A percentile compares a stretch with the other conserved stretches of the same genome.
phyloP scores from a whole-genome alignment of 2,888 invertebrate genomes.

The Rotaria sp. region DNA sequence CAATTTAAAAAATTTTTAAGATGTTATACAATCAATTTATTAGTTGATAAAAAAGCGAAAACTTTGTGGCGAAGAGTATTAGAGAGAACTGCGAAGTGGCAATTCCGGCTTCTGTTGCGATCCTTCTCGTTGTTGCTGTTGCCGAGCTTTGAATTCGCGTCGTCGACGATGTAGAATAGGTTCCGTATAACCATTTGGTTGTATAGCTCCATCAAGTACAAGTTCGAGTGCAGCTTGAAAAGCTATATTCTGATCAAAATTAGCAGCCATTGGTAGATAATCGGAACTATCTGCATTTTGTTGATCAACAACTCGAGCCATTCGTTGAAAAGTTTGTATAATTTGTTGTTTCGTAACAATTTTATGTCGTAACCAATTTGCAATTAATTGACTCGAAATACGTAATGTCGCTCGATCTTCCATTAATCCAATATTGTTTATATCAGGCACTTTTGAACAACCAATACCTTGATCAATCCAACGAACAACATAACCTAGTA shows the following conservation, averaged over 20 bases:
- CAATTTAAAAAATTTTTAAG: too few relatives aligned
- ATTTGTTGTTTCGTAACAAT: neutral
- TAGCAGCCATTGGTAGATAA: neutral
- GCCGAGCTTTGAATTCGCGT: neutral
- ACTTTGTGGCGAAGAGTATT: neutral
- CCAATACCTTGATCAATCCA: neutral
- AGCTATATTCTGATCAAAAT: neutral
- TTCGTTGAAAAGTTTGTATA: neutral
- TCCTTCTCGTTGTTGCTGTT: neutral
- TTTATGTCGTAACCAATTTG: neutral
- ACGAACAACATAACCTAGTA: neutral
- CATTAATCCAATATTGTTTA: neutral
- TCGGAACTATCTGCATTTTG: neutral
- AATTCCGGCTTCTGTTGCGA: neutral
- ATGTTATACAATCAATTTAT: too few relatives aligned
- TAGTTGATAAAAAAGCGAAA: too few relatives aligned
- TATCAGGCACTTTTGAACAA: neutral
- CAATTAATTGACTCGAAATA: neutral
- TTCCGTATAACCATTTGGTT: neutral
- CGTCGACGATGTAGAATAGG: neutral
- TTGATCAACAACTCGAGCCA: neutral
- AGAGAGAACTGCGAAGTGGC: neutral
- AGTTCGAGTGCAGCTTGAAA: constrained; percentile 1
- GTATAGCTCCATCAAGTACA: neutral
- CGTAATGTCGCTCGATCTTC: constrained; percentile 6